Evolutionary conservation across 2,113 vertebrate genomes (phyloP), one percentile per base, ranked within the genome.

Genomic region (Micromys minutus): DNA sequence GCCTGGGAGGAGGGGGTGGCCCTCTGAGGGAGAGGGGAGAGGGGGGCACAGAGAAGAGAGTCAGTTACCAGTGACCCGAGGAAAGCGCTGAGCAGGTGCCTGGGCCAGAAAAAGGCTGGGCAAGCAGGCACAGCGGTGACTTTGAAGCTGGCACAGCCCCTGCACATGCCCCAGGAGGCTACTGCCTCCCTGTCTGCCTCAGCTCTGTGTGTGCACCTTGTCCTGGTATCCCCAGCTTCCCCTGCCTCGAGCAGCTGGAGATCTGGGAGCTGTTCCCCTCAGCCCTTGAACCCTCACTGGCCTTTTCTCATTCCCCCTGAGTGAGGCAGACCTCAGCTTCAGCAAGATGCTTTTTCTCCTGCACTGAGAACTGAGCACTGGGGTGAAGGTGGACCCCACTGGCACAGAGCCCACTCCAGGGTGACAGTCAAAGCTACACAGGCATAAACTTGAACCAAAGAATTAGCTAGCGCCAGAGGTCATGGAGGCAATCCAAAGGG

Each of bases 11-110:
- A 61, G 29, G 26, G 67, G 61, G 42, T 50, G 34, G 47, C 24
- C n/a, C 74, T 1, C 9, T 84, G 85, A 74, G 86, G 84, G 57
- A 59, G 63, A 22, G 71, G 31, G 65, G 67, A 52, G 39, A 63
- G n/a, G 0, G 0, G 90, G 88, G 34, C 9, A 1, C 55, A n/a
- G 86, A 79, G 94, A 71, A 91, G 91, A 95, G 67, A 94, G 79
- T 90, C 87, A 22, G 87, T 55, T 59, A 42, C 17, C 90, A 2
- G 88, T 95, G 96, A 98, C 96, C 96, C 55, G 24, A 87, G 91
- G 89, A 97, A 97, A 97, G 96, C 50, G 94, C 97, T 96, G 96
- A 97, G 96, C 93, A 93, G 91, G 89, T 75, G 55, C 29, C 90
- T 8, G 67, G 94, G 77, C 87, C 71, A 34, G 87, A 76, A 83